Percentiles rank a stretch among this genome's conserved stretches.
These are phyloP conservation scores for Chelonus insularis DNA, from an alignment of 1,140 invertebrate species.

Conservation along the genomic window DNA sequence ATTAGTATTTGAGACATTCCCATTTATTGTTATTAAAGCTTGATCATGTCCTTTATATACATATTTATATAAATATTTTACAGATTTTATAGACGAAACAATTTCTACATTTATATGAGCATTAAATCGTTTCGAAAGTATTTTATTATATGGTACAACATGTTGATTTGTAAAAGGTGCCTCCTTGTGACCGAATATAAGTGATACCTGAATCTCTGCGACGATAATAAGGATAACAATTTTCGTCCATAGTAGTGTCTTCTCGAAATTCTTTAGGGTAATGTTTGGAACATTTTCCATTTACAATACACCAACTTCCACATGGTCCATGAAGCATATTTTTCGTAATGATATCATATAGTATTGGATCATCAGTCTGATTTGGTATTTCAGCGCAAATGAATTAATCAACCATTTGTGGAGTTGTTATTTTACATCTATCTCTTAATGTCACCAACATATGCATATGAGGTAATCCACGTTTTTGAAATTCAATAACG, in stretches of 20 bases:
- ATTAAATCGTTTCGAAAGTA: conserved; percentile 10
- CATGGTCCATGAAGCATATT: conserved; percentile 42
- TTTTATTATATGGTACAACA: conserved; percentile 18
- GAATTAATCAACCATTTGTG: conserved; percentile 22
- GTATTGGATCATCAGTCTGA: conserved; percentile 4
- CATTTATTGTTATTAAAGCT: too few relatives aligned
- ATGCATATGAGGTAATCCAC: conserved; percentile 13
- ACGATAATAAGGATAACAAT: not conserved
- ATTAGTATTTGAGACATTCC: not conserved
- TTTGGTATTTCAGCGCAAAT: conserved; percentile 29
- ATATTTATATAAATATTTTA: conserved; percentile 22
- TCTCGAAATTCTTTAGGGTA: conserved; percentile 34
- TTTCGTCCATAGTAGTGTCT: conserved; percentile 9
- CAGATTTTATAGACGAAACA: conserved; percentile 7
- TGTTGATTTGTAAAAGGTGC: conserved; percentile 1
- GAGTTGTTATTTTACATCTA: conserved; percentile 20
- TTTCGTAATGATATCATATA: conserved; percentile 16
- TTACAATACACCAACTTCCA: conserved; percentile 34
- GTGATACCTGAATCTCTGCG: conserved; percentile 4
- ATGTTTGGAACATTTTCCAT: conserved; percentile 35
- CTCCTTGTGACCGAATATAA: not conserved
- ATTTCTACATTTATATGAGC: conserved; percentile 24
- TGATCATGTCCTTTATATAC: conserved; percentile 15
- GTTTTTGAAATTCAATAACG: conserved; percentile 5
- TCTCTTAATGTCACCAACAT: conserved; percentile 30